These are phyloP conservation scores for Ciconia boyciana DNA, from an alignment of 2,113 vertebrate genomes.

Conservation along the genomic window DNA sequence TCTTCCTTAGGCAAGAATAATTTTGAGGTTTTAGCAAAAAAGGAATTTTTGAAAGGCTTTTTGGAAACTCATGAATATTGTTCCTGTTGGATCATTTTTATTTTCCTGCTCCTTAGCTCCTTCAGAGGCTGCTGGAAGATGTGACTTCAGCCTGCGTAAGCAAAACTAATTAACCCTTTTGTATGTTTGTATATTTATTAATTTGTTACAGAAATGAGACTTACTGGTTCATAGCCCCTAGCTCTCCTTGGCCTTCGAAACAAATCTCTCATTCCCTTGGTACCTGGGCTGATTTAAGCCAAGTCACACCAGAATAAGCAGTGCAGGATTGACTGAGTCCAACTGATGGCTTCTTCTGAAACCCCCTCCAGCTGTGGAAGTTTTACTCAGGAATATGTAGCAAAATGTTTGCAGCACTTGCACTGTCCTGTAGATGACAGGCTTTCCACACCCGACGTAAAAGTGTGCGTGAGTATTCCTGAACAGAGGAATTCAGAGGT, in stretches of 20 bases:
- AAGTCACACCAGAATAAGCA: neutral
- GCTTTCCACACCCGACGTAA: rapidly evolving
- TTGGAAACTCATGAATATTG: neutral
- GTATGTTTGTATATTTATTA: neutral
- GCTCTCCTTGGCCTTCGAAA: neutral
- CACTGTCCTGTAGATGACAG: neutral
- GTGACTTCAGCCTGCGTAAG: neutral
- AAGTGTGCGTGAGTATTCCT: neutral
- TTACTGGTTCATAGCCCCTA: neutral
- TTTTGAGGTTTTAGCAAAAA: neutral
- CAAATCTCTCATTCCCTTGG: neutral
- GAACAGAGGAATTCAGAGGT: too few relatives aligned
- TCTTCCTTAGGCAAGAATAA: neutral
- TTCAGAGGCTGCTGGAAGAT: neutral
- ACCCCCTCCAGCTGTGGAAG: neutral
- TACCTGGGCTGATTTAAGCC: neutral
- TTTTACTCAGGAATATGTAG: neutral
- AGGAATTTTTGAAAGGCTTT: neutral
- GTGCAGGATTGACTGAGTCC: neutral
- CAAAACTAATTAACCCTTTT: neutral
- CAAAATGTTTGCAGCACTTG: neutral
- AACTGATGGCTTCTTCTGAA: neutral
- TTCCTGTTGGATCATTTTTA: neutral
- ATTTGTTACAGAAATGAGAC: neutral
- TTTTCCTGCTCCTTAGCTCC: neutral